Conservation (phyloP, 1,140 invertebrate species). For the Drosophila ercepeae region DNA sequence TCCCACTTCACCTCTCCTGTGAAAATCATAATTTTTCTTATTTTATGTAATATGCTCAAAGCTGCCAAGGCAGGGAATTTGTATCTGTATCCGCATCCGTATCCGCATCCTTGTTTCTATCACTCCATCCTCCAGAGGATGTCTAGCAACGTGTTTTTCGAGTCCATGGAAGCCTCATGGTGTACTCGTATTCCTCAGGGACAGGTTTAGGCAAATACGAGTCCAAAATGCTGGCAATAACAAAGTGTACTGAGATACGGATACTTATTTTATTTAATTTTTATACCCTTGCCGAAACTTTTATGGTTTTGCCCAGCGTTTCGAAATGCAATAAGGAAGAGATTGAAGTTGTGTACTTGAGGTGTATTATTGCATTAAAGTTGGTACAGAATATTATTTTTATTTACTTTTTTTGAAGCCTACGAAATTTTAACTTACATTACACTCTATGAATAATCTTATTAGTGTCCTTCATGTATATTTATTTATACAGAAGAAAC, state of each 20-base stretch:
- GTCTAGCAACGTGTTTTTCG: slow-evolving; percentile 63
- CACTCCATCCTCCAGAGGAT: slow-evolving; percentile 17
- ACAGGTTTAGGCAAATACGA: slow-evolving; percentile 74
- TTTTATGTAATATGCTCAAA: slow-evolving; percentile 76
- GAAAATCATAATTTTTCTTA: slow-evolving; percentile 79
- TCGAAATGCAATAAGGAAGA: not conserved
- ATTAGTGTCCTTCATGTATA: too few relatives aligned
- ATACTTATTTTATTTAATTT: slow-evolving; percentile 49
- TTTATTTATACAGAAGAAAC: too few relatives aligned
- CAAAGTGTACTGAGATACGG: slow-evolving; percentile 45
- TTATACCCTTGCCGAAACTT: slow-evolving; percentile 28
- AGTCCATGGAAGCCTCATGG: slow-evolving; percentile 17
- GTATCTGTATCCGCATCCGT: not conserved
- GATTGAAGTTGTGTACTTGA: not conserved
- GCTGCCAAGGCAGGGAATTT: slow-evolving; percentile 47
- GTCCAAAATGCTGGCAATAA: slow-evolving; percentile 47
- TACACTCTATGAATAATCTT: too few relatives aligned
- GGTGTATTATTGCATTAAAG: not conserved
- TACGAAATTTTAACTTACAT: too few relatives aligned
- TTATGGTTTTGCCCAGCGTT: not conserved
- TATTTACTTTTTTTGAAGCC: not conserved
- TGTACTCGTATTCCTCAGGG: slow-evolving; percentile 61
- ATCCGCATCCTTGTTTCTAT: not conserved
- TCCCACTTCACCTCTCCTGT: slow-evolving; percentile 9
- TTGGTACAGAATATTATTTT: not conserved